Evolutionary conservation across 2,888 invertebrate species (phyloP).

Genomic region (Achlya flavicornis): DNA sequence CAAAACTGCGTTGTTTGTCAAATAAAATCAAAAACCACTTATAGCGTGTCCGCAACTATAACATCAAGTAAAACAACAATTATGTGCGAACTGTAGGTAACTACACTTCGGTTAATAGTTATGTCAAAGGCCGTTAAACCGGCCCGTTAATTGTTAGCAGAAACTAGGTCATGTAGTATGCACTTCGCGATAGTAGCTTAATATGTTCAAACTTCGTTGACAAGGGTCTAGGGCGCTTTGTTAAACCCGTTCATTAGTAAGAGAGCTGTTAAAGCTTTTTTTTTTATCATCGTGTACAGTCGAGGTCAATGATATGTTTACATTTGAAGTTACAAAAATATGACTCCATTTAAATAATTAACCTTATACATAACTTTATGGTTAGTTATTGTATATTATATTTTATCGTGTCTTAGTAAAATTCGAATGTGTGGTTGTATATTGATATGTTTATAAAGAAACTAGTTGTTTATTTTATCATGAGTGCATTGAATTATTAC

Average conservation of each 20-base stretch:
- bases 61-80: slow-evolving; percentile 35
- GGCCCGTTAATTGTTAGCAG: slow-evolving; percentile 40
- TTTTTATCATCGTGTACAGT: no score
- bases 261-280: slow-evolving; percentile 25
- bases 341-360: no score
- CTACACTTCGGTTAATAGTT: slow-evolving; percentile 32
- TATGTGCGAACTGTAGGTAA: slow-evolving; percentile 19
- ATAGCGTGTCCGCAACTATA: slow-evolving; percentile 29
- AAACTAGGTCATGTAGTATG: slow-evolving; percentile 48
- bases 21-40: slow-evolving; percentile 15
- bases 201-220: slow-evolving; percentile 53
- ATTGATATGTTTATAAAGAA: no score
- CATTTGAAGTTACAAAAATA: no score
- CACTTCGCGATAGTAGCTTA: slow-evolving; percentile 43
- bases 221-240: slow-evolving; percentile 48
- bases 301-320: no score
- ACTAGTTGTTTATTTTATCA: no score
- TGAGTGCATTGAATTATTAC: no score
- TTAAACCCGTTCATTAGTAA: slow-evolving; percentile 46
- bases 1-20: not conserved
- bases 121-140: slow-evolving; percentile 24
- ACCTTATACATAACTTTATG: no score
- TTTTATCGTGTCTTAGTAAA: no score
- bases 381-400: no score
- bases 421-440: no score